phyloP scores from a whole-genome alignment of 2,888 invertebrate species.

The Cheilosia variabilis region DNA sequence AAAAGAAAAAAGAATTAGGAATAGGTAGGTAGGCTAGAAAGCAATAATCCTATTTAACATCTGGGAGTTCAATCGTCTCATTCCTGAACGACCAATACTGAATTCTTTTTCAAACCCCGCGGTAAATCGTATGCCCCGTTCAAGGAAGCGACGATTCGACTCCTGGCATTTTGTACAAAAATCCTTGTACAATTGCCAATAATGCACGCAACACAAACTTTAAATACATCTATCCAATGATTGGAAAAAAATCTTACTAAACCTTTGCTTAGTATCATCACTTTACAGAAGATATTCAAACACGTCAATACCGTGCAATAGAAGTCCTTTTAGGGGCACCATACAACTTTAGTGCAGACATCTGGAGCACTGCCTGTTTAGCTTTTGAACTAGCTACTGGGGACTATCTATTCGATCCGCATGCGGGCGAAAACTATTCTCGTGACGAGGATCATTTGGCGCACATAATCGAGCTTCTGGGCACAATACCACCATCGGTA shows the following conservation, averaged over 20 bases:
- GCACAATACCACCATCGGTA: conserved; percentile 90
- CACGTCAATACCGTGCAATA: conserved; percentile 91
- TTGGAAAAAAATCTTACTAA: conserved; percentile 48
- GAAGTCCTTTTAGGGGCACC: conserved; percentile 90
- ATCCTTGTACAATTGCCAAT: too few relatives aligned
- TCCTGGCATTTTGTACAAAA: too few relatives aligned
- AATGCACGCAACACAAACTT: too few relatives aligned
- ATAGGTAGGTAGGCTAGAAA: too few relatives aligned
- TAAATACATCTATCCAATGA: too few relatives aligned
- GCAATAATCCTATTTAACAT: too few relatives aligned
- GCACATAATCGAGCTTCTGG: conserved; percentile 92
- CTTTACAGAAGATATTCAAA: conserved; percentile 93
- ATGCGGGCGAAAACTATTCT: conserved; percentile 89
- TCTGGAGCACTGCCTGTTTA: conserved; percentile 94
- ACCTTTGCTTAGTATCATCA: conserved; percentile 86
- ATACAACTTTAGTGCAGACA: conserved; percentile 91
- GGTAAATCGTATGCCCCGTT: too few relatives aligned
- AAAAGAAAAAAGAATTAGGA: too few relatives aligned
- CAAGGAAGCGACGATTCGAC: too few relatives aligned
- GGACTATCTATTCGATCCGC: conserved; percentile 93
- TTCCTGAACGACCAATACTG: too few relatives aligned
- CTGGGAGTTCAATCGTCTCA: too few relatives aligned
- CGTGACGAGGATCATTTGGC: conserved; percentile 94
- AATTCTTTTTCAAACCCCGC: too few relatives aligned
- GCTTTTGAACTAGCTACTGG: conserved; percentile 95